phyloP scores from a whole-genome alignment of 1,140 invertebrate genomes.

The Diabrotica undecimpunctata region DNA sequence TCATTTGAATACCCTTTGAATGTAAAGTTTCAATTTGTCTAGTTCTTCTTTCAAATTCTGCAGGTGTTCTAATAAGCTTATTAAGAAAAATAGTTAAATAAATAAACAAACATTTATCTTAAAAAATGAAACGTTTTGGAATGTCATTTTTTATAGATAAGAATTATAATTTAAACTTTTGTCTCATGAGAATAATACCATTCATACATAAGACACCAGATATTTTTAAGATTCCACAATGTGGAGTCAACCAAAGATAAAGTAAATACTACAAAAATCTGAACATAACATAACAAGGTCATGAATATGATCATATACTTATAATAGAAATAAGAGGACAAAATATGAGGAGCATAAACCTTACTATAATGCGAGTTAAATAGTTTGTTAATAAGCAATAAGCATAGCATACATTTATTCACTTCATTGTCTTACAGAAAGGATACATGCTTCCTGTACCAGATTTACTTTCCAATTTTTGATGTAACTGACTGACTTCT shows the following conservation, averaged over 20 bases:
- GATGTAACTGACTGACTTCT: slow-evolving; percentile 58
- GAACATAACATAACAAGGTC: too few species aligned
- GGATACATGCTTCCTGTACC: slow-evolving; percentile 54
- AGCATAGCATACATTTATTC: background rate
- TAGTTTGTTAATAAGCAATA: too few species aligned
- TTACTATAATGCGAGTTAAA: too few species aligned
- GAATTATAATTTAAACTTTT: background rate
- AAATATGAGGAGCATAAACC: background rate
- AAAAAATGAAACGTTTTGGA: background rate
- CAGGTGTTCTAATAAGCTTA: slow-evolving; percentile 48
- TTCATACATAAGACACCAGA: too few species aligned
- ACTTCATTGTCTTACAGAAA: slow-evolving; percentile 32
- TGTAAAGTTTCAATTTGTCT: slow-evolving; percentile 57
- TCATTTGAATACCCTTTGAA: slow-evolving; percentile 57
- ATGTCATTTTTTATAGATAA: background rate
- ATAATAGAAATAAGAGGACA: background rate
- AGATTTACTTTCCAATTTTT: slow-evolving; percentile 53
- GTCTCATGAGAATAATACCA: too few species aligned
- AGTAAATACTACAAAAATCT: too few species aligned
- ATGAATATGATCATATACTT: too few species aligned
- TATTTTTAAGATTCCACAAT: too few species aligned
- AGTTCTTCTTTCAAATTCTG: slow-evolving; percentile 59
- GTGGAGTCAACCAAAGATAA: too few species aligned
- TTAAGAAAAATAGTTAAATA: slow-evolving; percentile 10
- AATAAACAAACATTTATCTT: slow-evolving; percentile 7